These are phyloP conservation scores for Tylochromis polylepis DNA, from an alignment of 2,113 vertebrate genomes.

Conservation along the genomic window DNA sequence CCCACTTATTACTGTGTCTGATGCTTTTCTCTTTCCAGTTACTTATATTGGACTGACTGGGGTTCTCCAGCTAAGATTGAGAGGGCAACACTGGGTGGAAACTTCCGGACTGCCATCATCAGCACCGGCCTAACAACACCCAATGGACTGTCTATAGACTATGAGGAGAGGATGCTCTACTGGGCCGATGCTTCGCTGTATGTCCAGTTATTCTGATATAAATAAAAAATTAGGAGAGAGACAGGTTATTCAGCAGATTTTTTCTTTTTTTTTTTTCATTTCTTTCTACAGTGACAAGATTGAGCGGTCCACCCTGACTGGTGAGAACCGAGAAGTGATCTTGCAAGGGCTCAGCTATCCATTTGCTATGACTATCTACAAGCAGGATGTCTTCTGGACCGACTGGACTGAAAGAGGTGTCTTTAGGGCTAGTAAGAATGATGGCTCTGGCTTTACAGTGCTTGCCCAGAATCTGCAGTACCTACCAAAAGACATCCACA, in stretches of 20 bases:
- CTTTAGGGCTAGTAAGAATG: conserved; percentile 86
- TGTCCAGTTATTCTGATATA: not conserved
- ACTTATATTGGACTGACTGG: conserved; percentile 77
- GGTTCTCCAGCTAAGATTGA: conserved; percentile 69
- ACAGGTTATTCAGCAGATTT: not conserved
- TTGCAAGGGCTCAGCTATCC: conserved; percentile 77
- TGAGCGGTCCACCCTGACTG: conserved; percentile 81
- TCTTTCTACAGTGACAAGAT: conserved; percentile 80
- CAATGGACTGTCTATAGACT: conserved; percentile 68
- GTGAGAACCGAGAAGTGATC: conserved; percentile 81
- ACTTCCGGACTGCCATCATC: conserved; percentile 62
- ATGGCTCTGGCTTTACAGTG: conserved; percentile 80
- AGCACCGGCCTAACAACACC: conserved; percentile 57
- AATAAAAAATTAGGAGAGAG: not conserved
- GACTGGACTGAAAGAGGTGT: conserved; percentile 80
- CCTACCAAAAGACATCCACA: conserved; percentile 81
- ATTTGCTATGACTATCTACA: conserved; percentile 81
- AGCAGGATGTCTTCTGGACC: conserved; percentile 92
- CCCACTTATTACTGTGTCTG: not conserved
- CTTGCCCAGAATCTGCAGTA: conserved; percentile 74
- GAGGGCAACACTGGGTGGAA: conserved; percentile 69
- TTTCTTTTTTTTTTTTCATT: not conserved
- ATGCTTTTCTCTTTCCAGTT: conserved; percentile 34
- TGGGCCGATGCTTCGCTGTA: conserved; percentile 70
- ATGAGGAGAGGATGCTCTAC: conserved; percentile 71